Conservation (phyloP, 64 coral and sea anemone species). For the Pocillopora damicornis region DNA sequence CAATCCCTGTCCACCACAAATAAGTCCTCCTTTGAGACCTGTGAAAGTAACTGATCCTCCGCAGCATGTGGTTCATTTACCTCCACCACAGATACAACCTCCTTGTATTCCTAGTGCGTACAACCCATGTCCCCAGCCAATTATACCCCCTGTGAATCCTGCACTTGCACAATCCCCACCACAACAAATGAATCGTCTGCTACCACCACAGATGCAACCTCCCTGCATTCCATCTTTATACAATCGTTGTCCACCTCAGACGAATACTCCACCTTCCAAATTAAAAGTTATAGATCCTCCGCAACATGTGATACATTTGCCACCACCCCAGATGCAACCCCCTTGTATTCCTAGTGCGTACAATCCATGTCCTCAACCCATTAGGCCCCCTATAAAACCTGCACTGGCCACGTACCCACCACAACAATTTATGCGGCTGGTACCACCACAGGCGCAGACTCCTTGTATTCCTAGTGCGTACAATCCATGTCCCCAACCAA, state of each 20-base stretch:
- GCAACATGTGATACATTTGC: conserved; percentile 12
- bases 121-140: conserved; percentile 24
- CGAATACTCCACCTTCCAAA: neutral
- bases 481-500: conserved; percentile 2
- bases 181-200: neutral
- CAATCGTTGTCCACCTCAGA: neutral
- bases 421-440: conserved; percentile 3
- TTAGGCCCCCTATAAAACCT: neutral
- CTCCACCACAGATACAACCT: conserved; percentile 11
- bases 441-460: neutral
- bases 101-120: conserved; percentile 35
- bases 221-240: conserved; percentile 11
- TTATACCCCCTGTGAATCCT: neutral
- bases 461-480: conserved; percentile 26
- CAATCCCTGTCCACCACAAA: neutral
- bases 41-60: neutral
- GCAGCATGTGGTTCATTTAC: conserved; percentile 3
- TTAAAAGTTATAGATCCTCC: conserved; percentile 6
- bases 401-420: neutral
- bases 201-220: neutral
- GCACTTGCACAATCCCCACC: neutral
- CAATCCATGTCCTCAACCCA: neutral
- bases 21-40: neutral
- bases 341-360: conserved; percentile 27
- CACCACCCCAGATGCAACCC: conserved; percentile 9